Conservation (phyloP, 2,797 vertebrate genomes). For the Erethizon dorsatum region DNA sequence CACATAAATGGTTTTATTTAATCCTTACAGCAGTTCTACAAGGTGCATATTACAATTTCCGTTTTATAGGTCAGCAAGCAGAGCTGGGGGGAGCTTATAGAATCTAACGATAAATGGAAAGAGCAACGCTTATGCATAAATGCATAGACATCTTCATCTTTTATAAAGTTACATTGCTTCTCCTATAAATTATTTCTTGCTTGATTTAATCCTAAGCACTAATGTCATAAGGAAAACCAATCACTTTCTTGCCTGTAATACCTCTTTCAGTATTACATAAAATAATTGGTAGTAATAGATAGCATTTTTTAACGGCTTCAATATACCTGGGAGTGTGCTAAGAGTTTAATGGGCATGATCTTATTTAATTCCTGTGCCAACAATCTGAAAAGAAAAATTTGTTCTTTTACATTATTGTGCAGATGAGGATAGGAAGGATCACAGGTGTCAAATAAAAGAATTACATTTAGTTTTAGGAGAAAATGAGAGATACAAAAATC, state of each 20-base stretch:
- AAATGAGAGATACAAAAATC: constrained; percentile 14
- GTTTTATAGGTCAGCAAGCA: neutral
- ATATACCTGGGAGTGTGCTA: neutral
- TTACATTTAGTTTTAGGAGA: neutral
- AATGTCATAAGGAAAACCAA: constrained; percentile 9
- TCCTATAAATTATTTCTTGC: neutral
- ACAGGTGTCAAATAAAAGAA: neutral
- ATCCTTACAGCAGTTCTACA: neutral
- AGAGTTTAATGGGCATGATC: neutral
- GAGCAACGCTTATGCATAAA: neutral
- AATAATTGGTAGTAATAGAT: neutral
- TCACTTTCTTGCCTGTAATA: neutral
- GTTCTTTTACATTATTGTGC: neutral
- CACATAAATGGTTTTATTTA: neutral
- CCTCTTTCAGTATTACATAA: neutral
- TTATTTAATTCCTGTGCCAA: neutral
- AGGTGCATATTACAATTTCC: constrained; percentile 26
- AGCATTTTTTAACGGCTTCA: neutral
- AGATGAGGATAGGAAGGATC: neutral
- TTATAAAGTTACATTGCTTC: constrained; percentile 14
- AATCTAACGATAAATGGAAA: neutral
- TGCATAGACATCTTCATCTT: neutral
- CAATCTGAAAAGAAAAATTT: neutral
- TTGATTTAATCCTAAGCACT: neutral
- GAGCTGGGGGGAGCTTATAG: neutral